Evolutionary conservation across 2,113 vertebrate genomes (phyloP), one percentile per base, ranked within the genome.

Genomic region (Chloropsis cyanopogon): DNA sequence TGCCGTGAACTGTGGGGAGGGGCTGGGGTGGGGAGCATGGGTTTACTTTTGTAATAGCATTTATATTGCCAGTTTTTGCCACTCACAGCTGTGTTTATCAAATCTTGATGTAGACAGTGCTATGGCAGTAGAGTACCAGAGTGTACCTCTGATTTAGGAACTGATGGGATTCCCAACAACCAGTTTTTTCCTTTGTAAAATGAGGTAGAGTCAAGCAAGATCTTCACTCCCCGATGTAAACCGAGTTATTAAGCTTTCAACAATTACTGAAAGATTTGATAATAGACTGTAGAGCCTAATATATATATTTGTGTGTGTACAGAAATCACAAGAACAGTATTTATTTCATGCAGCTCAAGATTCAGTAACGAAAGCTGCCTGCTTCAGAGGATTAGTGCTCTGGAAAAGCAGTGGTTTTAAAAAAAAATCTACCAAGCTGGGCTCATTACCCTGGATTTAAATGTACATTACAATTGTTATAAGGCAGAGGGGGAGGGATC

Each of bases 381-480:
- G 47, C 49, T 93, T 88, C 33, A 81, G 44, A 71, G 79, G 64
- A 92, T 90, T 96, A 75, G 59, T 78, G 56, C 82, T 86, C 52
- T 59, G 75, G 41, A 88, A 88, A 94, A 91, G 50, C 66, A 69
- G 46, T 88, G 70, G 9, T 56, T 90, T 23, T 2, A 10, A 65
- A 56, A 94, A 60, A n/a, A 54, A 5, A 37, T 28, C 57, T 66
- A 3, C 70, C 59, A 84, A 84, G 76, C 85, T 86, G 82, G 76
- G 71, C 92, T 93, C 90, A 94, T 97, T 96, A 97, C 47, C 52
- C 68, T 95, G 91, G 95, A 70, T 96, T 97, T 93, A 92, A 97
- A 97, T 97, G 97, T 97, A 96, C 90, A 97, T 98, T 98, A 98
- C 97, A 98, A 98, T 98, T 97, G 98, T 98, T 98, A 52, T n/a